These are phyloP conservation scores for Nyctereutes procyonoides DNA, from an alignment of 2,113 vertebrate species.

Conservation along the genomic window DNA sequence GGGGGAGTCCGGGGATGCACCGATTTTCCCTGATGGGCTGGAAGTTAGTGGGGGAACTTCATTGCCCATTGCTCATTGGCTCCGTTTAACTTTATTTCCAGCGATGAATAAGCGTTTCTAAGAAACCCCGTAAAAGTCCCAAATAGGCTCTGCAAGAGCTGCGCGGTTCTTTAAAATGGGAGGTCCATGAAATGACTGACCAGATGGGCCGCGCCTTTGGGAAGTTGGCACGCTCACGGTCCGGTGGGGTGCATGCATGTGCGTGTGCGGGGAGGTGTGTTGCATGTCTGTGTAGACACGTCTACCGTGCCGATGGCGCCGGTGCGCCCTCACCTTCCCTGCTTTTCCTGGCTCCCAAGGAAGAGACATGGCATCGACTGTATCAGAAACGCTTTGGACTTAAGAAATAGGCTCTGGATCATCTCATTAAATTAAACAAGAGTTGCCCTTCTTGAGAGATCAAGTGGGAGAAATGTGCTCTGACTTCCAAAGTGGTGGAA, in stretches of 20 bases:
- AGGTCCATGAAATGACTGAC: neutral
- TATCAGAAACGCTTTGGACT: neutral
- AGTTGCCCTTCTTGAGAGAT: neutral
- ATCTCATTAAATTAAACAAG: neutral
- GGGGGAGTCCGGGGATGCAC: rapidly evolving
- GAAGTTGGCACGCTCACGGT: conserved; percentile 69
- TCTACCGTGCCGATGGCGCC: neutral
- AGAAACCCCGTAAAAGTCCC: conserved; percentile 37
- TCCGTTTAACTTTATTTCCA: conserved; percentile 77
- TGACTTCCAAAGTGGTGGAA: conserved; percentile 13
- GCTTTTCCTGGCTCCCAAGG: neutral
- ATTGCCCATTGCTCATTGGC: conserved; percentile 10
- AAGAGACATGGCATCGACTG: neutral
- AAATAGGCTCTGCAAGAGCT: conserved; percentile 7
- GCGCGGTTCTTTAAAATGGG: neutral
- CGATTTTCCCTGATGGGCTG: neutral
- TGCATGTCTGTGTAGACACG: conserved; percentile 33
- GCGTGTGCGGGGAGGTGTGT: neutral
- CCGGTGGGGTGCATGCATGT: neutral
- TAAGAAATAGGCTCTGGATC: neutral
- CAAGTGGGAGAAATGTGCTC: neutral
- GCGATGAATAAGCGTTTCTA: conserved; percentile 62
- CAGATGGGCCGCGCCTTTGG: neutral
- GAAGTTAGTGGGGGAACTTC: conserved; percentile 84
- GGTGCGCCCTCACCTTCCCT: neutral